These are phyloP conservation scores for Theristus sp. DNA, from an alignment of 2,888 invertebrate genomes.

Conservation along the genomic window DNA sequence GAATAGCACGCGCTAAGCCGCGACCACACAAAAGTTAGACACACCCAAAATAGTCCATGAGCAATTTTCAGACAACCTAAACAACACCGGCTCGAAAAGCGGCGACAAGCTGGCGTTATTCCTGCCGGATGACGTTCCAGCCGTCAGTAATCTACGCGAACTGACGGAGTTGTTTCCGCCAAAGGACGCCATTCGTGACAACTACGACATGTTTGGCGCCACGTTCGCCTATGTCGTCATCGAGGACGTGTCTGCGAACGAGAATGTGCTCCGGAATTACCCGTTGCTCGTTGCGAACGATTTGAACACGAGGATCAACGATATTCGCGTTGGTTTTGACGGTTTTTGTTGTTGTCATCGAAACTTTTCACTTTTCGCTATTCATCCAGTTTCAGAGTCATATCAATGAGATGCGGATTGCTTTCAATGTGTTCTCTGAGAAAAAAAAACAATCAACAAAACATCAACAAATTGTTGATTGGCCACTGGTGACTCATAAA, in stretches of 20 bases:
- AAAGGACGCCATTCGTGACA: constrained; percentile 20
- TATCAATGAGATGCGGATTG: too few species aligned
- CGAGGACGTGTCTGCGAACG: constrained; percentile 10
- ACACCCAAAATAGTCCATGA: too few species aligned
- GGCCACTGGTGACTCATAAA: too few species aligned
- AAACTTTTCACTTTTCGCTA: too few species aligned
- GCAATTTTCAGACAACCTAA: neutral
- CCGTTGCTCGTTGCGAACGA: neutral
- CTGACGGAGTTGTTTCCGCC: constrained; percentile 21
- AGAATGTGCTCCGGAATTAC: constrained; percentile 2
- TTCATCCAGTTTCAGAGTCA: too few species aligned
- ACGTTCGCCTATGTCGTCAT: constrained; percentile 22
- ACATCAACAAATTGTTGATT: too few species aligned
- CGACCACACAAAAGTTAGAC: too few species aligned
- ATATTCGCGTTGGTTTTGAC: neutral
- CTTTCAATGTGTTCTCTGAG: too few species aligned
- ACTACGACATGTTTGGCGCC: constrained; percentile 21
- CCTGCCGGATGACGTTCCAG: constrained; percentile 23
- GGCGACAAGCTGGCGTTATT: constrained; percentile 15
- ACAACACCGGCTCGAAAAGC: neutral
- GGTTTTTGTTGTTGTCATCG: neutral
- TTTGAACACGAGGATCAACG: neutral
- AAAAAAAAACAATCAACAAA: too few species aligned
- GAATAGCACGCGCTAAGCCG: too few species aligned
- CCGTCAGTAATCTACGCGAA: constrained; percentile 13